Evolutionary conservation across 2,113 vertebrate species (phyloP), one percentile per base, ranked within the genome.

Genomic region (Pelusios castaneus): DNA sequence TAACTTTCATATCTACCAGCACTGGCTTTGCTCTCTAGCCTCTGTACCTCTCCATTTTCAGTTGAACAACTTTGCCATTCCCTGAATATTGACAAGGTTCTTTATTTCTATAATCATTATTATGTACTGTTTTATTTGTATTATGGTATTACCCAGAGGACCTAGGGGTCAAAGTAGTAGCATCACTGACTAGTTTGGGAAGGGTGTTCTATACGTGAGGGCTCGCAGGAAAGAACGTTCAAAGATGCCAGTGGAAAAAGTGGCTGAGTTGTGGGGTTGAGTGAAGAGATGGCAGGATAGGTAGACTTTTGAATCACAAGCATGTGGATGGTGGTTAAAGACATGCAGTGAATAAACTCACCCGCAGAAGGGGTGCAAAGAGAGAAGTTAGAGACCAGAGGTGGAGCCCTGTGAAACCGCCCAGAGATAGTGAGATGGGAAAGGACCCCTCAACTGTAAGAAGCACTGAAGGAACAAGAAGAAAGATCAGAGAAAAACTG

Each of bases 251-350:
- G 51, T 14, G 58, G 82, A 17, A 89, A 88, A 89, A 93, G n/a
- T 4, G 31, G 76, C 58, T 91, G 6, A 43, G 38, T 11, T 52
- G 49, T 22, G n/a, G 0, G 0, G 27, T 56, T 25, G 88, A 43
- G 29, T 73, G n/a, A 41, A 73, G 38, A 41, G 38, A 25, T 41
- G 70, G 70, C 51, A 38, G 70, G 12, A 75, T 25, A 43, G 38
- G 21, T 41, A 75, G 70, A 75, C 21, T 7, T 91, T 38, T 95
- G 93, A 92, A 52, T 91, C 84, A 55, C 16, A 81, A 41, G 47
- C 22, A 7, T 81, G 77, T 83, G 93, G 34, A 38, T 34, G 55
- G 63, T 93, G 38, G 73, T 95, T 93, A 89, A 93, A 94, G 80
- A n/a, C 21, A 82, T 43, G 38, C 63, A 92, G 76, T 89, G 95